These are phyloP conservation scores for Musca vetustissima DNA, from an alignment of 1,140 invertebrate genomes.

Conservation along the genomic window DNA sequence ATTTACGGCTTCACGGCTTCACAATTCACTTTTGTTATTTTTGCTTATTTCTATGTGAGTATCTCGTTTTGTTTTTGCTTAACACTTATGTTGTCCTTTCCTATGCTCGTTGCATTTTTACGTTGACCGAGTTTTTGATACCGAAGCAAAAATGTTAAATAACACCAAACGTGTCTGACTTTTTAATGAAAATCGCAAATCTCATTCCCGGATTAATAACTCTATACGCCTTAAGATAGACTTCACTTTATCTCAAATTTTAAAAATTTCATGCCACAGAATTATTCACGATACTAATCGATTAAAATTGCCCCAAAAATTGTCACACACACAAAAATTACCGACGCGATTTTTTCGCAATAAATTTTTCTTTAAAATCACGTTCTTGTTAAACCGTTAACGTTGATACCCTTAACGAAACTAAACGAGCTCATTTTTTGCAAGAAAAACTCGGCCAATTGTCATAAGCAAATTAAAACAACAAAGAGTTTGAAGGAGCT, in stretches of 20 bases:
- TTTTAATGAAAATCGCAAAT: not conserved
- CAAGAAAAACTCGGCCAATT: slow-evolving; percentile 40
- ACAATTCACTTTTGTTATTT: not conserved
- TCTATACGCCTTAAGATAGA: not conserved
- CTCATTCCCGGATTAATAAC: not conserved
- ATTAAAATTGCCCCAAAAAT: not conserved
- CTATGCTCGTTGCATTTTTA: slow-evolving; percentile 2
- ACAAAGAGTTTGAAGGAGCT: not conserved
- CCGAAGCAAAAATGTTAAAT: slow-evolving; percentile 13
- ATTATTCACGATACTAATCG: not conserved
- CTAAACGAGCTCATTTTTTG: slow-evolving; percentile 34
- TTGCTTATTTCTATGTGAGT: not conserved
- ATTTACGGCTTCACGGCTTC: no score
- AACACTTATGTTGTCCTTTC: slow-evolving; percentile 3
- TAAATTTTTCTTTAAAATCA: not conserved
- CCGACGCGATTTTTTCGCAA: slow-evolving; percentile 17
- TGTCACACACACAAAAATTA: no score
- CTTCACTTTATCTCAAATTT: not conserved
- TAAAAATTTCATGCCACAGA: no score
- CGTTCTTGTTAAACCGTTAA: slow-evolving; percentile 32
- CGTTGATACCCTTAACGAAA: slow-evolving; percentile 43
- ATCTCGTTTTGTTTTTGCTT: slow-evolving; percentile 12
- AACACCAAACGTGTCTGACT: not conserved
- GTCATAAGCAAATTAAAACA: slow-evolving; percentile 15
- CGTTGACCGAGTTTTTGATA: slow-evolving; percentile 7